These are phyloP conservation scores for Pogonophryne albipinna DNA, from an alignment of 2,797 vertebrate species.

Conservation along the genomic window DNA sequence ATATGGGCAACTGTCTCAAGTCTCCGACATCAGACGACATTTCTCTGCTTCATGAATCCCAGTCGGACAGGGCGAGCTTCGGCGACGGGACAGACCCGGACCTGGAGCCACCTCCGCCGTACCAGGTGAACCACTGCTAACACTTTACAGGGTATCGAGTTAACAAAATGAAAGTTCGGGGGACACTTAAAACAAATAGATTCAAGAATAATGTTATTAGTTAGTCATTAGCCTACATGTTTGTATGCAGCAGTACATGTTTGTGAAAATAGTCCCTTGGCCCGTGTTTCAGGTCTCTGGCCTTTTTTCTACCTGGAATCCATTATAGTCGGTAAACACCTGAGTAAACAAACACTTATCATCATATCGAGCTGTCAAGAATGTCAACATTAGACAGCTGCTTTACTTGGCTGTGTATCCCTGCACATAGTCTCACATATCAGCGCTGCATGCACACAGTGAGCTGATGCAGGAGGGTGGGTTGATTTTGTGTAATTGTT, in stretches of 20 bases:
- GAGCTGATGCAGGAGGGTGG: neutral
- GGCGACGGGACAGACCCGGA: conserved; percentile 92
- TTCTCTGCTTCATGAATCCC: conserved; percentile 94
- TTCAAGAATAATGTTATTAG: neutral
- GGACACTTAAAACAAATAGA: neutral
- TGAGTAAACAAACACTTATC: conserved; percentile 14
- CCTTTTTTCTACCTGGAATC: neutral
- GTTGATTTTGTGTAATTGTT: neutral
- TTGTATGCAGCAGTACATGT: neutral
- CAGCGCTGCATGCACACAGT: neutral
- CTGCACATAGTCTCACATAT: neutral
- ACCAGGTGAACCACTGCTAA: conserved; percentile 85
- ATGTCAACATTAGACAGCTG: neutral
- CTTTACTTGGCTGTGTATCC: neutral
- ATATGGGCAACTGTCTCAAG: conserved; percentile 97
- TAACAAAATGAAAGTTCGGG: neutral
- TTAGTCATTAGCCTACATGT: neutral
- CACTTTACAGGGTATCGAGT: neutral
- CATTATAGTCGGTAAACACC: neutral
- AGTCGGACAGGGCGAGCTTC: conserved; percentile 94
- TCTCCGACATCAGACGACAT: conserved; percentile 96
- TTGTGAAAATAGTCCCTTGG: neutral
- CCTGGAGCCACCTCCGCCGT: conserved; percentile 95
- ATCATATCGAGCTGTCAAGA: conserved; percentile 8
- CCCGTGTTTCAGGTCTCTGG: neutral